Evolutionary conservation across 2,113 vertebrate genomes (phyloP), one percentile per base, ranked within the genome.

Genomic region (Tricholaema leucomelas): DNA sequence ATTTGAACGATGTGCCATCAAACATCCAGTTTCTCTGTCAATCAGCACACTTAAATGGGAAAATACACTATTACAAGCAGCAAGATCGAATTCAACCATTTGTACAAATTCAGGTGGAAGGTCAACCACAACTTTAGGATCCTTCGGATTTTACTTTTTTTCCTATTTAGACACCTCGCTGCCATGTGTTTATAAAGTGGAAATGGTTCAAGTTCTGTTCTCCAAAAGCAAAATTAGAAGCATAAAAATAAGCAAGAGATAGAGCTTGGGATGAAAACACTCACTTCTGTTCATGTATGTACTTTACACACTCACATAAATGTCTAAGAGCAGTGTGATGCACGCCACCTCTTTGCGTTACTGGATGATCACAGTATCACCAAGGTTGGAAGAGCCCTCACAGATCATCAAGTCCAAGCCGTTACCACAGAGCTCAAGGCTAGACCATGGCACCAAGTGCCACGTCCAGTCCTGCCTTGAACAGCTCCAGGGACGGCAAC

Each of bases 321-420:
- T 2, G 4, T 15, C 0, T 8, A 77, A 63, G 27, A 90, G 36
- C 1, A 66, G 24, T 77, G 75, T 0, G 0, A 23, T 2, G 74
- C 4, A 50, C 86, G 28, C 11, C 38, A 25, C 15, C 25, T 58
- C 20, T 89, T 5, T 36, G 54, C 27, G 8, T 55, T 60, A 55
- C 1, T 35, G 64, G 23, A 27, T 9, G n/a, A n/a, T n/a, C n/a
- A n/a, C n/a, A n/a, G n/a, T n/a, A n/a, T n/a, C n/a, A n/a, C n/a
- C n/a, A n/a, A n/a, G n/a, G n/a, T n/a, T n/a, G n/a, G n/a, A n/a
- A n/a, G n/a, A n/a, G n/a, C n/a, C n/a, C n/a, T n/a, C n/a, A n/a
- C n/a, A n/a, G n/a, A n/a, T n/a, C n/a, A n/a, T n/a, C n/a, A n/a
- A n/a, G n/a, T n/a, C n/a, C n/a, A n/a, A n/a, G n/a, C n/a, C n/a